These are phyloP conservation scores for Xestia ashworthii DNA, from an alignment of 2,888 invertebrate species.

Conservation along the genomic window DNA sequence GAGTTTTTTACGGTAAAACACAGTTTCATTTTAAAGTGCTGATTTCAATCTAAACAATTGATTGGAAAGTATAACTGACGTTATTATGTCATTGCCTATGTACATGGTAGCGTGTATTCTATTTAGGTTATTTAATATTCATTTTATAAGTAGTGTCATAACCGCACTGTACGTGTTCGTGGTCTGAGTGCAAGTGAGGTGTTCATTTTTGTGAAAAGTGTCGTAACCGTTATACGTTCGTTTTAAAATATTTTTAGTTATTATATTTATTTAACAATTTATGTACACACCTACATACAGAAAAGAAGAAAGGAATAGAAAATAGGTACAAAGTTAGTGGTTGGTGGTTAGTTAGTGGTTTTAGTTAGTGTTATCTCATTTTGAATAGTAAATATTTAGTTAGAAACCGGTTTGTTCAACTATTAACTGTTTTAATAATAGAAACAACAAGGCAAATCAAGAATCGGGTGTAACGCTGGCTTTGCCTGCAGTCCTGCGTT, in stretches of 20 bases:
- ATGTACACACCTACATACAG: no score
- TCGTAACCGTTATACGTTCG: neutral
- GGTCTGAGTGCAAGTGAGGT: neutral
- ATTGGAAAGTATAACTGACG: slow-evolving; percentile 5
- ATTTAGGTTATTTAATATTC: neutral
- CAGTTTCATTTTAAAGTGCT: neutral
- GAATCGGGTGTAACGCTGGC: neutral
- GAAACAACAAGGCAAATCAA: neutral
- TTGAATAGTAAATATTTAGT: neutral
- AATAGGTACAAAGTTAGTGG: no score
- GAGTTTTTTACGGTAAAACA: neutral
- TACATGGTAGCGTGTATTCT: neutral
- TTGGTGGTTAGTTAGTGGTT: no score
- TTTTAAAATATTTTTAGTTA: no score
- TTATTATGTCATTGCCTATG: neutral
- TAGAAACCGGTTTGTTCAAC: neutral
- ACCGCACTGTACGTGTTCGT: neutral
- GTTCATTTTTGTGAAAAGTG: neutral
- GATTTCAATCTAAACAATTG: slow-evolving; percentile 8
- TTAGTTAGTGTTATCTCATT: neutral
- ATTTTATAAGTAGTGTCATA: neutral
- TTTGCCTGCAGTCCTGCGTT: no score
- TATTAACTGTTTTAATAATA: neutral
- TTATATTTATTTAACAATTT: no score
- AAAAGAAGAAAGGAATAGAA: no score